These are phyloP conservation scores for Lasius fuliginosus DNA, from an alignment of 2,888 invertebrate genomes.

Conservation along the genomic window DNA sequence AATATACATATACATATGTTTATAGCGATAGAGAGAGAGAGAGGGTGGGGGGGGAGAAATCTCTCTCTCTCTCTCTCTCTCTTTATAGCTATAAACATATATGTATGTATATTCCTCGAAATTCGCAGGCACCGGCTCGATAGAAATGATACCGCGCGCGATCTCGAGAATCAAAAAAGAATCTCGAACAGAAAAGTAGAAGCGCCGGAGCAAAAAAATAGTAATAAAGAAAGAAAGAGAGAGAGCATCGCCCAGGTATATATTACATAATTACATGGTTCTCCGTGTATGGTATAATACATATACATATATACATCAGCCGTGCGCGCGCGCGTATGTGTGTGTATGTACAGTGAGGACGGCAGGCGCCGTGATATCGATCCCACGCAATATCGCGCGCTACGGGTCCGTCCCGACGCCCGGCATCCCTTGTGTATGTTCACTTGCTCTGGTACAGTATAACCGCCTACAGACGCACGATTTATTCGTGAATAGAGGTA, in stretches of 20 bases:
- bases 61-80: background rate
- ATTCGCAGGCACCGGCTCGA: constrained; percentile 29
- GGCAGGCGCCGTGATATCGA: constrained; percentile 82
- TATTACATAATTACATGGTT: constrained; percentile 21
- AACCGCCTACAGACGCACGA: constrained; percentile 30
- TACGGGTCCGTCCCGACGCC: constrained; percentile 62
- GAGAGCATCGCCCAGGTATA: constrained; percentile 12
- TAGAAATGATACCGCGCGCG: constrained; percentile 28
- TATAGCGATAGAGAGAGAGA: too few species aligned
- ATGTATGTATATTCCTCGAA: constrained; percentile 5
- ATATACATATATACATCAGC: background rate
- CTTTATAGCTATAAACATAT: background rate
- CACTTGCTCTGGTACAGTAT: constrained; percentile 40
- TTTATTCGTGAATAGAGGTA: constrained; percentile 23
- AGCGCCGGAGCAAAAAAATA: background rate
- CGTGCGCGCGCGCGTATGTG: background rate
- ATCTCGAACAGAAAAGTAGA: constrained; percentile 34
- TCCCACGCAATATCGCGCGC: constrained; percentile 80
- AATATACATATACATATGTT: too few species aligned
- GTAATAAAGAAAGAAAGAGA: background rate
- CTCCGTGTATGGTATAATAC: constrained; percentile 41
- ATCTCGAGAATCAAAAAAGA: constrained; percentile 27
- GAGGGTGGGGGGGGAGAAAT: too few species aligned
- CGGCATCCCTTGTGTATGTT: constrained; percentile 57
- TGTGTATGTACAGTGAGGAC: constrained; percentile 57